phyloP scores from a whole-genome alignment of 2,113 vertebrate genomes.

The Holacanthus passer region DNA sequence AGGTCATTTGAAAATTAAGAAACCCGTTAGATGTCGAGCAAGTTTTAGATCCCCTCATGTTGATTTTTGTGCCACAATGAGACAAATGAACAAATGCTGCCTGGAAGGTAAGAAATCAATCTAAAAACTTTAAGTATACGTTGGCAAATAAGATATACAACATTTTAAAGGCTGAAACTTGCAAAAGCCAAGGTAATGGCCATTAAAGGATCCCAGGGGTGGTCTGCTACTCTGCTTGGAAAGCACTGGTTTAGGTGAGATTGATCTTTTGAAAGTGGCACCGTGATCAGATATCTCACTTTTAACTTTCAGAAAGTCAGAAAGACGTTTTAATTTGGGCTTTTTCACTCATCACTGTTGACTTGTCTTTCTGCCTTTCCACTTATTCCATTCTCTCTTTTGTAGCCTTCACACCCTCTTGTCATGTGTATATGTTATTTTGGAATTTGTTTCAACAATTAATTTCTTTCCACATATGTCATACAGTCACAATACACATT shows the following conservation, averaged over 20 bases:
- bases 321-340: conserved; percentile 1
- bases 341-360: neutral
- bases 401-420: neutral
- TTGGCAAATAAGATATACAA: neutral
- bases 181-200: neutral
- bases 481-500: neutral
- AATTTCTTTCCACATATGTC: neutral
- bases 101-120: conserved; percentile 9
- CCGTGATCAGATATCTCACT: neutral
- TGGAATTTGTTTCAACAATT: neutral
- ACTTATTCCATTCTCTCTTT: neutral
- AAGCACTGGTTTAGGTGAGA: neutral
- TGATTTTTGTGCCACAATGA: conserved; percentile 4
- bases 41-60: neutral
- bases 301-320: neutral
- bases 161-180: neutral
- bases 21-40: neutral
- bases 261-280: neutral
- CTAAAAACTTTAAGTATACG: conserved; percentile 2
- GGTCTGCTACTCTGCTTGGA: neutral
- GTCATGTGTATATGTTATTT: neutral
- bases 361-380: neutral
- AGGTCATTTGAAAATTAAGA: neutral
- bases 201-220: neutral
- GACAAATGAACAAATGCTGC: neutral